A percentile compares a stretch with the other conserved stretches of the same genome.
Conservation (phyloP, 2,113 vertebrate species). For the Sarotherodon lohbergeri region DNA sequence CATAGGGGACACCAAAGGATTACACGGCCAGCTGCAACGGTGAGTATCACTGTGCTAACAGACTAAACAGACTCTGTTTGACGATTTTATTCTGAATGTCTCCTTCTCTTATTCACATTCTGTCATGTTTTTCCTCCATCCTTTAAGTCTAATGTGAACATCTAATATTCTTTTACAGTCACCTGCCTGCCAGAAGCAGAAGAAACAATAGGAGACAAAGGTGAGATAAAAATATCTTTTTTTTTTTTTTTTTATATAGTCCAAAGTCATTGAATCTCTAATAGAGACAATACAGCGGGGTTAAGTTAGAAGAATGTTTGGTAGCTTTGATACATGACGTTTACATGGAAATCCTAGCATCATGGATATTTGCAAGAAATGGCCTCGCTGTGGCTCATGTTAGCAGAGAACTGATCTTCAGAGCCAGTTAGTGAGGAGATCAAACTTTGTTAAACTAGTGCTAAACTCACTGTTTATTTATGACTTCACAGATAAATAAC, state of each 20-base stretch:
- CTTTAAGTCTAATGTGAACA: not conserved
- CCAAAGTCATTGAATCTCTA: not conserved
- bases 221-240: not conserved
- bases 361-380: not conserved
- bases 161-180: not conserved
- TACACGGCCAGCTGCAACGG: not conserved
- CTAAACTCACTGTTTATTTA: not conserved
- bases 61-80: not conserved
- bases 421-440: not conserved
- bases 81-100: rapidly evolving
- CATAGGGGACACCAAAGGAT: rapidly evolving
- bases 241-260: not conserved
- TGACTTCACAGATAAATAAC: not conserved
- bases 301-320: not conserved
- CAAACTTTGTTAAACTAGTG: not conserved
- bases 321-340: not conserved
- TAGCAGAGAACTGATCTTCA: not conserved
- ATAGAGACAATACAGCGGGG: rapidly evolving
- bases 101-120: rapidly evolving
- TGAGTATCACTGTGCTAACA: not conserved
- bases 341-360: not conserved
- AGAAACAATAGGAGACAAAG: not conserved
- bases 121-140: not conserved
- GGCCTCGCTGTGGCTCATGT: not conserved
- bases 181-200: not conserved